Conservation (phyloP, 2,113 vertebrate genomes). For the Cricetomys ansorgei region DNA sequence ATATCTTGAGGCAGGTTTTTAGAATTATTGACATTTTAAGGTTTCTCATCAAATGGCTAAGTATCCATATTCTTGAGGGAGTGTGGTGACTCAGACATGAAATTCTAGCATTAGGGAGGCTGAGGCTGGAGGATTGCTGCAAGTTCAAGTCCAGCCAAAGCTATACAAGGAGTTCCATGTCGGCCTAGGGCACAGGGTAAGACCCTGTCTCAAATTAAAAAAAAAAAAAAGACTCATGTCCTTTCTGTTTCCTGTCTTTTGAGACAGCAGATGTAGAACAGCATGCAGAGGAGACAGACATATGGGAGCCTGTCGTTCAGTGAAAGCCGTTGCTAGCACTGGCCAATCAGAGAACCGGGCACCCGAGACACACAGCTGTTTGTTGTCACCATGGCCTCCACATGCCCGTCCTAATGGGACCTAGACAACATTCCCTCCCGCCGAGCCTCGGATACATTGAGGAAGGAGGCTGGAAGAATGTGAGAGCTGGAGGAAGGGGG, state of each 20-base stretch:
- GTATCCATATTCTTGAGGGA: not conserved
- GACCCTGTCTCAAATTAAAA: not conserved
- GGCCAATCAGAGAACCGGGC: not conserved
- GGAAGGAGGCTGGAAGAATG: not conserved
- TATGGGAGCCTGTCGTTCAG: not conserved
- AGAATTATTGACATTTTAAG: constrained; percentile 57
- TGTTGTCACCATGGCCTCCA: not conserved
- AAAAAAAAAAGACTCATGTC: not conserved
- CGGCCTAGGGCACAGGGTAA: not conserved
- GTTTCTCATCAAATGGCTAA: not conserved
- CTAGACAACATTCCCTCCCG: not conserved
- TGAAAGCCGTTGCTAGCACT: not conserved
- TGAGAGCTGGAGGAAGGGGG: not conserved
- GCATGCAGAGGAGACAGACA: not conserved
- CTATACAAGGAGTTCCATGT: not conserved
- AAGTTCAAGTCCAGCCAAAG: not conserved
- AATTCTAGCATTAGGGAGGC: not conserved
- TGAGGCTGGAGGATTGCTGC: not conserved
- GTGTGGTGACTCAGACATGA: not conserved
- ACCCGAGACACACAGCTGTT: not conserved
- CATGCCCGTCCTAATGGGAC: not conserved
- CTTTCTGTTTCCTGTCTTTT: constrained; percentile 46
- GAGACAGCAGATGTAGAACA: constrained; percentile 7
- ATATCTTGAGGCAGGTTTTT: constrained; percentile 3
- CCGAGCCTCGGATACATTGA: not conserved